phyloP scores from a whole-genome alignment of 2,888 invertebrate genomes.

The Drosophila maculinotata region DNA sequence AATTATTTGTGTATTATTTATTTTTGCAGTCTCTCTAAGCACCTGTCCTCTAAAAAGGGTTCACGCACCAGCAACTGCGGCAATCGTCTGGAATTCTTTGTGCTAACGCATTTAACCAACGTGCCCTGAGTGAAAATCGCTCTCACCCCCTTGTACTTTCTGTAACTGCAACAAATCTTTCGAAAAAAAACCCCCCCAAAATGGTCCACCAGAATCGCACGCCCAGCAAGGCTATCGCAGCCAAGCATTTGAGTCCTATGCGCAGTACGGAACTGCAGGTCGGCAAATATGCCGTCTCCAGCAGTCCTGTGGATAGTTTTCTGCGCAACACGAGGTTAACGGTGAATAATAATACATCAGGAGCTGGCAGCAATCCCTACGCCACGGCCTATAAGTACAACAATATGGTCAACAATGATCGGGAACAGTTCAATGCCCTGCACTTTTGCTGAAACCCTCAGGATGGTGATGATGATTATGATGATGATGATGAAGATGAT shows the following conservation, averaged over 20 bases:
- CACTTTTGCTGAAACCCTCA: constrained; percentile 76
- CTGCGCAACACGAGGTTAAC: constrained; percentile 48
- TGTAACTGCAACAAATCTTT: constrained; percentile 33
- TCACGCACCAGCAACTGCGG: constrained; percentile 94
- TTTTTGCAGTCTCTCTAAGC: constrained; percentile 90
- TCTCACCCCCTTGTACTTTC: not conserved
- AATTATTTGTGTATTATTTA: not conserved
- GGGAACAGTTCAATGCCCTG: constrained; percentile 83
- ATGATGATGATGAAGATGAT: constrained; percentile 7
- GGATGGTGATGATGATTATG: constrained; percentile 6
- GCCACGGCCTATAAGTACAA: constrained; percentile 74
- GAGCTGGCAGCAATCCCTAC: constrained; percentile 10
- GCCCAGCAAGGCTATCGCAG: constrained; percentile 71
- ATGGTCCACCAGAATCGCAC: constrained; percentile 83
- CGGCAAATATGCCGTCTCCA: constrained; percentile 63
- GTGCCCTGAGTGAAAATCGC: constrained; percentile 88
- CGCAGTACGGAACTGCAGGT: constrained; percentile 55
- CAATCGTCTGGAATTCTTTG: constrained; percentile 93
- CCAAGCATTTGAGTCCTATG: constrained; percentile 81
- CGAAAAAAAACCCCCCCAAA: constrained; percentile 38
- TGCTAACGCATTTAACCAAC: constrained; percentile 93
- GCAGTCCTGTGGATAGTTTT: constrained; percentile 70
- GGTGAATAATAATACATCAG: constrained; percentile 23
- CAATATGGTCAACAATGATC: constrained; percentile 82
- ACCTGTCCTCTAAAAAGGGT: constrained; percentile 93